Evolutionary conservation across 1,140 invertebrate species (phyloP).

Genomic region (Dendroctonus valens): DNA sequence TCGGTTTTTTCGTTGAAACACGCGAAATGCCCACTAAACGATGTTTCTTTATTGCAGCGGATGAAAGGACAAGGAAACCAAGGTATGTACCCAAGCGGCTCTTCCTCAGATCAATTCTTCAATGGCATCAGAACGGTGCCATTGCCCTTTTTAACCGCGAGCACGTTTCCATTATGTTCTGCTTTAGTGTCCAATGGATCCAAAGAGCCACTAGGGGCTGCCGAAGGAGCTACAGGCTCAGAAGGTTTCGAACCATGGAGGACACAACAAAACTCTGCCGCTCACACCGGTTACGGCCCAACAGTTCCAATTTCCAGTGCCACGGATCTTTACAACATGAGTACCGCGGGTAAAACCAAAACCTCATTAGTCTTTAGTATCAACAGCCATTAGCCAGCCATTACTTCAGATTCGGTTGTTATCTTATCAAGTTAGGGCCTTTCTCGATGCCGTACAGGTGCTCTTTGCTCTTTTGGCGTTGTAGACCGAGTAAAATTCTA

Average conservation of each 20-base stretch:
- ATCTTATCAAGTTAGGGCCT: too few relatives aligned
- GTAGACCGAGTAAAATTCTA: too few relatives aligned
- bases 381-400: too few relatives aligned
- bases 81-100: constrained; percentile 56
- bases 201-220: constrained; percentile 75
- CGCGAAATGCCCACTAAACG: constrained; percentile 15
- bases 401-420: too few relatives aligned
- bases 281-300: constrained; percentile 60
- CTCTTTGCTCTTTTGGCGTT: too few relatives aligned
- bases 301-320: constrained; percentile 61
- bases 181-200: constrained; percentile 83
- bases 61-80: constrained; percentile 88
- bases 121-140: too few relatives aligned
- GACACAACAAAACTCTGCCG: constrained; percentile 65
- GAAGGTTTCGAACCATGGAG: constrained; percentile 77
- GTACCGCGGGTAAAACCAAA: constrained; percentile 58
- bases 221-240: constrained; percentile 59
- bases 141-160: too few relatives aligned
- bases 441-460: too few relatives aligned
- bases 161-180: not conserved
- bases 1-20: constrained; percentile 5
- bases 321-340: constrained; percentile 65
- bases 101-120: too few relatives aligned
- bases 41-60: constrained; percentile 64
- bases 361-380: not conserved